Base-by-base conservation (phyloP, 2,113 vertebrate species). In the Alligator sinensis region DNA sequence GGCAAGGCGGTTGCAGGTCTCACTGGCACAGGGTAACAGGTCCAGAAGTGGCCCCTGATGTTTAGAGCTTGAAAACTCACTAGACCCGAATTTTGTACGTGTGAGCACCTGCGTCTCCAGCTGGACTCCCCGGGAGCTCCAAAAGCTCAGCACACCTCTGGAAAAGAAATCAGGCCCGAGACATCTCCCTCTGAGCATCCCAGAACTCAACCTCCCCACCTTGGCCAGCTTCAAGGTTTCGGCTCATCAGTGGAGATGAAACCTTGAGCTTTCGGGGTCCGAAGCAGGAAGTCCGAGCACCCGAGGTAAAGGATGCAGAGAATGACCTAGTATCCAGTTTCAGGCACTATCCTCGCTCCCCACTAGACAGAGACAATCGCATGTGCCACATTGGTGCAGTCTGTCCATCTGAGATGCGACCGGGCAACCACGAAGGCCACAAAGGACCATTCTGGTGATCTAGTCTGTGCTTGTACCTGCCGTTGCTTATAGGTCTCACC, bases 51-150 rank as follows among this genome's bases (percentile, higher is more conserved):
- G 3, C 5, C 59, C 12, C 15, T 10, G 79, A 14, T 86, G 13
- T 8, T 19, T 55, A 6, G 81, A 38, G 28, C 63, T 25, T 63
- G 61, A 68, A 64, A 59, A 30, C 27, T 1, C 1, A 76, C 47
- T n/a, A 0, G 1, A 82, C 27, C 4, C 25, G 0, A 1, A 28
- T 84, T 89, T 81, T 21, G 0, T 6, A 61, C 68, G 4, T 3
- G 66, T 95, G 90, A 47, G 7, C 47, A 47, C 47, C 47, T 47
- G 47, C 47, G 9, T 47, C 47, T 47, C 47, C 47, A 47, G 47
- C 47, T 47, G 47, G 47, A 47, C 47, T 47, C 47, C 47, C 47
- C 47, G 7, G 47, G 8, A 47, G 47, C 47, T 47, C 7, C 47
- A 47, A 47, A 47, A 47, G 47, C 47, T 47, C 47, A 47, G 47